Percentiles rank a stretch among this genome's conserved stretches.
These are phyloP conservation scores for Strix occidentalis DNA, from an alignment of 2,797 vertebrate species.

Conservation along the genomic window DNA sequence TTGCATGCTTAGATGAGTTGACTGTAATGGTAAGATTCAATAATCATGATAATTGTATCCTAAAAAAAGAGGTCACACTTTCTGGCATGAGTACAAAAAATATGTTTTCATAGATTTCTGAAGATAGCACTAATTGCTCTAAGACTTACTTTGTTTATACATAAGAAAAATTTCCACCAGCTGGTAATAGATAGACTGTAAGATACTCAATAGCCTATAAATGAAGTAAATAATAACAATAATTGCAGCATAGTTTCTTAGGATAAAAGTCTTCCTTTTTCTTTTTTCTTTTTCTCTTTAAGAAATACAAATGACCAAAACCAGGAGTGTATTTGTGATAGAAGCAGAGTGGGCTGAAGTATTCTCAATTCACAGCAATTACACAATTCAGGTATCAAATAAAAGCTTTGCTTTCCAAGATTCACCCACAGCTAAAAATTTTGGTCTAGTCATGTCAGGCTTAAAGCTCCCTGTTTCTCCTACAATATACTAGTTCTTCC, in stretches of 20 bases:
- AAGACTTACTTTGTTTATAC: background rate
- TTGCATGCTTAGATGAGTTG: background rate
- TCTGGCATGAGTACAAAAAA: background rate
- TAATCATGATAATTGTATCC: background rate
- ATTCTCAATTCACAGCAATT: background rate
- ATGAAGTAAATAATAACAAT: background rate
- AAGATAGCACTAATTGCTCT: background rate
- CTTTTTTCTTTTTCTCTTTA: rapidly evolving
- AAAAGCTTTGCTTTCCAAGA: background rate
- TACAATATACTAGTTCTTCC: background rate
- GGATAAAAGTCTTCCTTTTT: background rate
- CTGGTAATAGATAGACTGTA: background rate
- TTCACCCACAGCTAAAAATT: background rate
- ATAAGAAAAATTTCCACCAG: background rate
- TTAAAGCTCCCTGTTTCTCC: background rate
- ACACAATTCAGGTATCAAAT: background rate
- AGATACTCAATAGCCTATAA: background rate
- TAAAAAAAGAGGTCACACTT: background rate
- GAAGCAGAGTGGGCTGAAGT: background rate
- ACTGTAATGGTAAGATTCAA: background rate
- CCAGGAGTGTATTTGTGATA: background rate
- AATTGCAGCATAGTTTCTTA: background rate
- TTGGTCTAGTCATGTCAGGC: background rate
- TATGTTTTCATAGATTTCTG: background rate
- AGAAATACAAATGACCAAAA: background rate